phyloP scores from a whole-genome alignment of 1,140 invertebrate genomes.

The Atta texana region DNA sequence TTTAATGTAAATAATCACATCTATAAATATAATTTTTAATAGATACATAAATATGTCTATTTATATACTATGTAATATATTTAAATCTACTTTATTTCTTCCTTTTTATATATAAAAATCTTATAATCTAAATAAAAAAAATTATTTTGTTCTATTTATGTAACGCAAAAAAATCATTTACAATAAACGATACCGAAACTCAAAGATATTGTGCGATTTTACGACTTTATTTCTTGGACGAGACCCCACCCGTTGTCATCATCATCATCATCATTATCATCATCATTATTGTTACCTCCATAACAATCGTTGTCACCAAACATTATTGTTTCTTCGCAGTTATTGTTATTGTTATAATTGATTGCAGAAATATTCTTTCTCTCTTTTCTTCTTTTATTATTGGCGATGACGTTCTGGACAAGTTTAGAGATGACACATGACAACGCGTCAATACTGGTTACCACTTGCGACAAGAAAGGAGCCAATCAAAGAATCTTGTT shows the following conservation, averaged over 20 bases:
- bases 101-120: background rate
- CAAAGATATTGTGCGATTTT: background rate
- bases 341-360: conserved; percentile 65
- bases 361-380: conserved; percentile 5
- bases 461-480: conserved; percentile 44
- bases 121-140: background rate
- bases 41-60: background rate
- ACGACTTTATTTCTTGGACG: conserved; percentile 42
- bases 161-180: background rate
- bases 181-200: background rate
- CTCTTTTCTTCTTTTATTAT: conserved; percentile 1
- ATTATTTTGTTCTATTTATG: background rate
- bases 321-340: conserved; percentile 71
- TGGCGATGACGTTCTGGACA: conserved; percentile 71
- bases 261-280: background rate
- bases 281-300: conserved; percentile 53
- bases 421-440: conserved; percentile 73
- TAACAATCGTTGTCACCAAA: conserved; percentile 64
- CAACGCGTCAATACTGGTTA: conserved; percentile 68
- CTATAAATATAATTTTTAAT: background rate
- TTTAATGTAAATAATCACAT: background rate
- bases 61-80: background rate
- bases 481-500: conserved; percentile 18
- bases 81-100: background rate
- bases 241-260: conserved; percentile 1